Evolutionary conservation across 2,797 vertebrate genomes (phyloP), one percentile per base, ranked within the genome.

Genomic region (Chanos chanos): DNA sequence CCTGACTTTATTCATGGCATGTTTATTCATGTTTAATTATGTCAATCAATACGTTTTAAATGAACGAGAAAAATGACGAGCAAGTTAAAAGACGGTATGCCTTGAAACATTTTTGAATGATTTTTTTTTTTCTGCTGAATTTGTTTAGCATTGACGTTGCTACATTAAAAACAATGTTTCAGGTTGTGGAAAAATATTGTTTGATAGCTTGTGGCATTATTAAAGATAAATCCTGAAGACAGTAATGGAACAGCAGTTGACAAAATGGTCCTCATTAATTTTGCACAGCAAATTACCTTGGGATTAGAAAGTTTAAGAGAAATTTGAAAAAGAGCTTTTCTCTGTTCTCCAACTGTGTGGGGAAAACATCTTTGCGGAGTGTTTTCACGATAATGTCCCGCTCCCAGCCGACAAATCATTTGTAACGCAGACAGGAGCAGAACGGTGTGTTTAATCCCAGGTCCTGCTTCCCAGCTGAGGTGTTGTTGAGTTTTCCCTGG

Each of bases 361-460:
- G 69, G 51, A 64, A 61, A 66, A 60, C 47, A 62, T 60, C 37
- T 41, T 40, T 41, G 54, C 16, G 0, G 30, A 40, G 45, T 36
- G 39, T 69, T 69, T 68, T 61, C 68, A 74, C 79, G 73, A 83
- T 75, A 72, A 76, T 75, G 74, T 77, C 71, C 69, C 67, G 73
- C 74, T 53, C 44, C 58, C 71, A 66, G 78, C 70, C 55, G 75
- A 77, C 74, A 72, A 66, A 71, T 71, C 76, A 69, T 89, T 85
- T 86, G 77, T 86, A 81, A 86, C 70, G 73, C 61, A 83, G 80
- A 84, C 83, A 83, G 80, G 64, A 73, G 71, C 27, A 60, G 71
- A 73, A 71, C 55, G 71, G 73, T 55, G 27, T 15, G 66, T 56
- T 55, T 73, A 77, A 75, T 76, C 71, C 64, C 61, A 73, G 74